phyloP scores from a whole-genome alignment of 2,888 invertebrate species.

The Metellina segmentata region DNA sequence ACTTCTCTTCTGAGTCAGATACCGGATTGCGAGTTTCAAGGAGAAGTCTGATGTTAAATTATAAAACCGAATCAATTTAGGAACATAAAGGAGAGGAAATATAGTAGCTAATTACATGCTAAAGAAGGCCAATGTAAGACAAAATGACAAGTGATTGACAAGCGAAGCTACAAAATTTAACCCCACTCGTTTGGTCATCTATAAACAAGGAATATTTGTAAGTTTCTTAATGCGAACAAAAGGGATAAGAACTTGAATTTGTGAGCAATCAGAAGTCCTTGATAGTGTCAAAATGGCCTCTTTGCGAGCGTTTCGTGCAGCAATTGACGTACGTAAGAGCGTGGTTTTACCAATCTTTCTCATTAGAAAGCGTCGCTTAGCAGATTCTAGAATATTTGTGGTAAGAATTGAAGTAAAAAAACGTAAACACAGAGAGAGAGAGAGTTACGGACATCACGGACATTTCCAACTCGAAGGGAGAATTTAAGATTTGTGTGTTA shows the following conservation, averaged over 20 bases:
- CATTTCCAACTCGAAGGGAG: too few relatives aligned
- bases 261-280: slow-evolving; percentile 24
- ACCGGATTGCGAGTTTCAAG: too few relatives aligned
- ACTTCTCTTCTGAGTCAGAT: too few relatives aligned
- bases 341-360: not conserved
- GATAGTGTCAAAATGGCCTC: slow-evolving; percentile 4
- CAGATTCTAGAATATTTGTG: slow-evolving; percentile 26
- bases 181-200: not conserved
- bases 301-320: not conserved
- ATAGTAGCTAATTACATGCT: slow-evolving; percentile 5
- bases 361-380: not conserved
- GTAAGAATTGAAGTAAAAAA: not conserved
- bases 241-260: not conserved
- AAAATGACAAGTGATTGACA: not conserved
- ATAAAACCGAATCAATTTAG: not conserved
- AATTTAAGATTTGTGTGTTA: too few relatives aligned
- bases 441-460: not conserved
- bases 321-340: slow-evolving; percentile 10
- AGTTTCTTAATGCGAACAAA: not conserved
- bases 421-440: too few relatives aligned
- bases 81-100: not conserved
- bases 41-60: not conserved
- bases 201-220: slow-evolving; percentile 11
- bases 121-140: not conserved
- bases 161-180: not conserved